phyloP scores from a whole-genome alignment of 2,113 vertebrate species.

The Picathartes gymnocephalus region DNA sequence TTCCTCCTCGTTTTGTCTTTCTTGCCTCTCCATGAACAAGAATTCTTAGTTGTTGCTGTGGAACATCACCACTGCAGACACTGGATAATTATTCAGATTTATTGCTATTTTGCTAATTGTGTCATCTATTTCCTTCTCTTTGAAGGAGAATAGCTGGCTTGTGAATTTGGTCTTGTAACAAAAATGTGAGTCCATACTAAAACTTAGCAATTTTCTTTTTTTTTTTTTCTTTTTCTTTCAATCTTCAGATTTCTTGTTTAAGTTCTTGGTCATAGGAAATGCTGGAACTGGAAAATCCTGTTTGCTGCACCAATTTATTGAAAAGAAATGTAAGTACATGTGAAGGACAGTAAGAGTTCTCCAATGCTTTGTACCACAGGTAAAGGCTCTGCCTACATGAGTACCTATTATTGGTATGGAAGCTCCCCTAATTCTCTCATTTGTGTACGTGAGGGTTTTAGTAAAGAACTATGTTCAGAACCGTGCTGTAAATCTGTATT shows the following conservation, averaged over 20 bases:
- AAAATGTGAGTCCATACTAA: not conserved
- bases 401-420: not conserved
- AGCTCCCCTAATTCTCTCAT: not conserved
- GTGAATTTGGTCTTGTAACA: not conserved
- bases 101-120: not conserved
- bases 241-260: conserved; percentile 78
- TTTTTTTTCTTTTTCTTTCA: not conserved
- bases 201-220: not conserved
- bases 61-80: not conserved
- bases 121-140: not conserved
- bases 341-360: not conserved
- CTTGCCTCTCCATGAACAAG: not conserved
- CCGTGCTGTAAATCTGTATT: not conserved
- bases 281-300: conserved; percentile 81
- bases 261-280: conserved; percentile 83
- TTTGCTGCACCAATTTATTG: conserved; percentile 79
- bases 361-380: not conserved
- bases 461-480: not conserved
- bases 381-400: not conserved
- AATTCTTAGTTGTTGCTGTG: not conserved
- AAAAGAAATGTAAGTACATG: conserved; percentile 77
- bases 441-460: not conserved
- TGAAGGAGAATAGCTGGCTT: not conserved
- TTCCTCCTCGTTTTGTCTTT: not conserved
- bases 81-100: not conserved